Conservation (phyloP, 2,797 vertebrate genomes). For the Hemibagrus guttatus region DNA sequence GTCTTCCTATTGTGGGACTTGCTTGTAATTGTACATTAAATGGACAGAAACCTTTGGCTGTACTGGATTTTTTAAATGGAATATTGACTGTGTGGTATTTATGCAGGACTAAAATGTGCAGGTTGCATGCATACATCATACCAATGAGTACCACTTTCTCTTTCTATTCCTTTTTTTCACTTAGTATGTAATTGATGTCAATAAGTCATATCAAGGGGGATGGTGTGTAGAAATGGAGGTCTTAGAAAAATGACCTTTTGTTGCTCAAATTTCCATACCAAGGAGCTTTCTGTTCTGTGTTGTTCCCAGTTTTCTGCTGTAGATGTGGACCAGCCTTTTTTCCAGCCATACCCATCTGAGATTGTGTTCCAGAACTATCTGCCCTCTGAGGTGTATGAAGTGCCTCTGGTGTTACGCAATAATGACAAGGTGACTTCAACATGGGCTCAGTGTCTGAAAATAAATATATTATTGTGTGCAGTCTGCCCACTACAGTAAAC, state of each 20-base stretch:
- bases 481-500: neutral
- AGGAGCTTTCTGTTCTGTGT: neutral
- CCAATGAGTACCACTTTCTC: neutral
- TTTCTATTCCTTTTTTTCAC: neutral
- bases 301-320: conserved; percentile 70
- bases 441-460: neutral
- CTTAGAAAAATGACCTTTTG: conserved; percentile 7
- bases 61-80: neutral
- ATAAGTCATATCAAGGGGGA: neutral
- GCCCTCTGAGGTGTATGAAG: conserved; percentile 76
- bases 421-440: conserved; percentile 76
- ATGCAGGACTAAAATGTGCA: neutral
- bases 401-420: conserved; percentile 79
- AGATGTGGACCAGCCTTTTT: conserved; percentile 75
- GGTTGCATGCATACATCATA: neutral
- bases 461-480: neutral
- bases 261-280: conserved; percentile 8
- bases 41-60: neutral
- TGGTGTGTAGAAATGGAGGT: neutral
- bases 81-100: neutral
- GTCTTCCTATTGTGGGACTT: neutral
- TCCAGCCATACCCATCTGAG: conserved; percentile 86
- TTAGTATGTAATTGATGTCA: neutral
- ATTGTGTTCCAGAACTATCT: conserved; percentile 84
- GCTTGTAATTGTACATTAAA: neutral